Evolutionary conservation across 2,888 invertebrate species (phyloP).

Genomic region (Lasioglossum lativentre): DNA sequence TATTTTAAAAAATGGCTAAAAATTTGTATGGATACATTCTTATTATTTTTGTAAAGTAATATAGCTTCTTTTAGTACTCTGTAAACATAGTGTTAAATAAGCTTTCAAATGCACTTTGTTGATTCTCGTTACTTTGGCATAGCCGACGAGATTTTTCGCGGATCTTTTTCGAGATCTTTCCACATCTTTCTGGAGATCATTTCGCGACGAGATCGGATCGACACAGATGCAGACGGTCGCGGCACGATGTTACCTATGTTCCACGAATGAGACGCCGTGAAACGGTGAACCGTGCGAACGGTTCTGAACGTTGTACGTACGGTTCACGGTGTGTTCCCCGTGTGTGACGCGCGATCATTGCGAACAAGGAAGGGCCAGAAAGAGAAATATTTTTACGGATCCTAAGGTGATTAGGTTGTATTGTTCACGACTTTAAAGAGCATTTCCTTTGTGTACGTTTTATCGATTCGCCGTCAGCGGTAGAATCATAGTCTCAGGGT

Average conservation of each 20-base stretch:
- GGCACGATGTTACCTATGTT: slow-evolving; percentile 10
- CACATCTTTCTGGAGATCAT: background rate
- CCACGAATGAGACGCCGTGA: background rate
- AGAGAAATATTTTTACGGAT: slow-evolving; percentile 30
- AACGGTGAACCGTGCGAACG: background rate
- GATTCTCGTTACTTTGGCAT: background rate
- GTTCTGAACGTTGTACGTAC: background rate
- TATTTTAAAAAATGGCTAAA: background rate
- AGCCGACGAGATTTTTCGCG: background rate
- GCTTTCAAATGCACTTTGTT: slow-evolving; percentile 6
- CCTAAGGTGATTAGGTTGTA: slow-evolving; percentile 30
- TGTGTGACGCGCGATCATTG: background rate
- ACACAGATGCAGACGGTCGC: background rate
- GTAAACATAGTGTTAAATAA: background rate
- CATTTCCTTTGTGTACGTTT: slow-evolving; percentile 53
- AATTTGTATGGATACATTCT: background rate
- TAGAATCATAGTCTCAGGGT: slow-evolving; percentile 82
- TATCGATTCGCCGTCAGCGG: slow-evolving; percentile 77
- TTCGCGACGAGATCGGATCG: background rate
- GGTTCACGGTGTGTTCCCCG: background rate
- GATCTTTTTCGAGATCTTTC: background rate
- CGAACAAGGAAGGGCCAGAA: slow-evolving; percentile 3
- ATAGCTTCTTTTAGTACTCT: background rate
- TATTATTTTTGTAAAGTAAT: background rate
- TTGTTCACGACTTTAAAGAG: slow-evolving; percentile 43